Evolutionary conservation across 2,113 vertebrate species (phyloP).

Genomic region (Planiliza haematocheilus): DNA sequence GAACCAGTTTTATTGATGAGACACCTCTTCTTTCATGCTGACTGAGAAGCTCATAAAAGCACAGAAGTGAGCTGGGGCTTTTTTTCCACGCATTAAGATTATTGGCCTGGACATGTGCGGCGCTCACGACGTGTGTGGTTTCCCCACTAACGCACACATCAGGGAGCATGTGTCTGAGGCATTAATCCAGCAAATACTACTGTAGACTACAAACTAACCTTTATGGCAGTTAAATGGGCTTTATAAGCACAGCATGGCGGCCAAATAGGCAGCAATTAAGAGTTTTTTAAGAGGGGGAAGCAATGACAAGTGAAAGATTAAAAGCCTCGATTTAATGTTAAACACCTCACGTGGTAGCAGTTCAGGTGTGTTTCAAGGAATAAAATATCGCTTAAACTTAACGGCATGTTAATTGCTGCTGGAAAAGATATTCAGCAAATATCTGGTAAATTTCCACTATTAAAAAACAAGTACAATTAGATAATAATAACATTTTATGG

Average conservation of each 20-base stretch:
- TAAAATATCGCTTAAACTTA: constrained; percentile 16
- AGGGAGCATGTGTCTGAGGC: constrained; percentile 45
- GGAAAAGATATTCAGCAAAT: not conserved
- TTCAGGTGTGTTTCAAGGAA: constrained; percentile 15
- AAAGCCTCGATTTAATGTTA: constrained; percentile 59
- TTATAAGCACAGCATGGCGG: constrained; percentile 60
- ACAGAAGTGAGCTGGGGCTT: constrained; percentile 39
- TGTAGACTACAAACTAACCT: constrained; percentile 61
- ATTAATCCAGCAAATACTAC: constrained; percentile 68
- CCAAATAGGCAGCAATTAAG: constrained; percentile 72
- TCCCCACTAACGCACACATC: constrained; percentile 56
- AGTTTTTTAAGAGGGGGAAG: constrained; percentile 68
- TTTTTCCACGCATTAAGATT: constrained; percentile 58
- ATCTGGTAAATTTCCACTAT: not conserved
- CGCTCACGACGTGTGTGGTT: constrained; percentile 77
- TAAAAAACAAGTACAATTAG: not conserved
- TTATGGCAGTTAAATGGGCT: constrained; percentile 66
- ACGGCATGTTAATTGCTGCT: not conserved
- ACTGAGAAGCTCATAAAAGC: constrained; percentile 64
- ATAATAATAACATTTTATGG: not conserved
- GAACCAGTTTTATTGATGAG: constrained; percentile 60
- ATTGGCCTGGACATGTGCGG: constrained; percentile 67
- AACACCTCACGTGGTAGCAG: constrained; percentile 45
- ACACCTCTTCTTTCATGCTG: constrained; percentile 59
- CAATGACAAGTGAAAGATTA: constrained; percentile 65